Base-by-base conservation (phyloP, 1,140 invertebrate genomes). In the Portunus trituberculatus region DNA sequence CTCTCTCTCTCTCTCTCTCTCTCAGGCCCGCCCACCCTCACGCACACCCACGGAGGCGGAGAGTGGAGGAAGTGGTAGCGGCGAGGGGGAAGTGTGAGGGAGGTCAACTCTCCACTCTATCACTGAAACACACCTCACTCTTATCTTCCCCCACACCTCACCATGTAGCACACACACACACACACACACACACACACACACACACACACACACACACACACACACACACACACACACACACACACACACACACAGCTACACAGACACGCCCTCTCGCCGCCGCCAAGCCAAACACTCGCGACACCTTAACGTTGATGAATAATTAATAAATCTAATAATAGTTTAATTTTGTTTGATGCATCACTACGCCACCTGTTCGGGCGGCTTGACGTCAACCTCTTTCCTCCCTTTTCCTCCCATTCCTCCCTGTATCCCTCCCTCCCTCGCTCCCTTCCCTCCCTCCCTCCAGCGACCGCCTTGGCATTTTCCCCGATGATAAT, bases 261-360 rank as follows among this genome's bases (percentile, higher is more conserved):
- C 32, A 46, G n/a, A 59, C 76, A 93, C 83, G 28, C 46, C 39
- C 84, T 87, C 83, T 25, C 45, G 20, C 10, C 31, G 93, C 93
- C 31, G 93, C 93, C 93, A 90, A 94, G 87, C 52, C 88, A 94
- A 90, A 94, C 93, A 94, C 28, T 12, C 52, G 93, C 67, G 93
- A 94, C 93, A 91, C 67, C 87, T 91, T 90, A 94, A 94, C 88
- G 87, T 29, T 91, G 87, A 91, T 89, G 88, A 46, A 94, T 90
- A 94, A 94, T 91, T 91, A 91, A 90, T 94, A 94, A 94, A 94
- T 91, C 88, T 90, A 89, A 94, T 59, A 94, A 94, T 94, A 94
- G 59, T 91, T 94, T 91, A 82, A 94, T 94, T 94, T 94, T 94
- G 88, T 94, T 91, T 94, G 93, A 94, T 94, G 88, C 93, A 94